Conservation (phyloP, 2,113 vertebrate species). For the Phoxinus phoxinus region DNA sequence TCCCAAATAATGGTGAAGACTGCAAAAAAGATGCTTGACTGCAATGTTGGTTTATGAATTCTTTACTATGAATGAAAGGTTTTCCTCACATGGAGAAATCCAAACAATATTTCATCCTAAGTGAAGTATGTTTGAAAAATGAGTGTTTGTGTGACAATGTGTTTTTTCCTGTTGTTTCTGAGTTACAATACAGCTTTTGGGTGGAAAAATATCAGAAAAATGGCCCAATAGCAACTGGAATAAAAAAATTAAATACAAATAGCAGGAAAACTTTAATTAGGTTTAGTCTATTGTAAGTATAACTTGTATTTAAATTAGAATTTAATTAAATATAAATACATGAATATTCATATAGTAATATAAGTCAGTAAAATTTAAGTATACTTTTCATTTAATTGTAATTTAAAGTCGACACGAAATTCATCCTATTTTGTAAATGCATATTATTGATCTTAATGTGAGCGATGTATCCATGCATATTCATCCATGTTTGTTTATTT, state of each 20-base stretch:
- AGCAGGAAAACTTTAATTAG: no score
- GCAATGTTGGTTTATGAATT: not conserved
- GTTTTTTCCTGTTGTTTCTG: not conserved
- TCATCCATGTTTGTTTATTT: no score
- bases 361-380: not conserved
- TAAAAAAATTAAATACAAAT: not conserved
- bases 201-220: not conserved
- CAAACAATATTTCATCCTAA: not conserved
- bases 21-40: not conserved
- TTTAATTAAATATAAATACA: not conserved
- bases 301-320: not conserved
- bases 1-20: not conserved
- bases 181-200: not conserved
- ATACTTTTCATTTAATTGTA: not conserved
- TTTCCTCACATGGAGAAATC: slow-evolving; percentile 5
- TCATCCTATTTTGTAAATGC: no score
- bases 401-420: no score
- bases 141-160: not conserved
- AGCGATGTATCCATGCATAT: not conserved
- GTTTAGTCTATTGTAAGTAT: no score
- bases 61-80: not conserved
- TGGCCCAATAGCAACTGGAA: not conserved
- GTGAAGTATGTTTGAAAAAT: slow-evolving; percentile 18
- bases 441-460: not conserved
- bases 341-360: not conserved